Conservation (phyloP, 2,888 invertebrate genomes). For the Steromphala cineraria region DNA sequence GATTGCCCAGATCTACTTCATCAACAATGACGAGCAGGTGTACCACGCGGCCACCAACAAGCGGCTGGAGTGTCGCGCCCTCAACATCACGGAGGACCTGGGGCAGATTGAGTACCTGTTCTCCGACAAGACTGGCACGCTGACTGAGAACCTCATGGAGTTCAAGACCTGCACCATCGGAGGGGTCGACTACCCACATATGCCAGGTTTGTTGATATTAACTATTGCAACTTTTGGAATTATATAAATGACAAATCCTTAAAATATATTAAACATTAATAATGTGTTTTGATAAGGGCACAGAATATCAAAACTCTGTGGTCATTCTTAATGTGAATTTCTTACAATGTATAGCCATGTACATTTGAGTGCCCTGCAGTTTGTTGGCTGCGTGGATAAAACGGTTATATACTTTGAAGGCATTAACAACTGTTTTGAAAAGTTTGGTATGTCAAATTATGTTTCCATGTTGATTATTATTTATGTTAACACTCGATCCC, state of each 20-base stretch:
- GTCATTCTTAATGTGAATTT: too few species aligned
- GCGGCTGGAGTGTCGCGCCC: conserved; percentile 90
- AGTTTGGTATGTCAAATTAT: too few species aligned
- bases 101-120: conserved; percentile 95
- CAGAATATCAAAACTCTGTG: too few species aligned
- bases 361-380: too few species aligned
- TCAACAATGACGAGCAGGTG: conserved; percentile 91
- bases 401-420: too few species aligned
- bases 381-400: too few species aligned
- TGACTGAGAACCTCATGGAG: conserved; percentile 98
- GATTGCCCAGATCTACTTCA: conserved; percentile 95
- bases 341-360: too few species aligned
- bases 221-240: background rate
- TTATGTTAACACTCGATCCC: too few species aligned
- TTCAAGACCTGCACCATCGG: conserved; percentile 92
- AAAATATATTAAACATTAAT: too few species aligned
- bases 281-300: too few species aligned
- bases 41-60: conserved; percentile 90
- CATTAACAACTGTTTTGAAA: too few species aligned
- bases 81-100: conserved; percentile 97
- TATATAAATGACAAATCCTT: background rate
- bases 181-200: conserved; percentile 85
- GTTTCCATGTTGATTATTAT: too few species aligned
- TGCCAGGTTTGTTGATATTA: conserved; percentile 49
- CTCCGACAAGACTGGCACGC: conserved; percentile 97